Conservation (phyloP, 2,113 vertebrate species). For the Chlamydotis undulata region DNA sequence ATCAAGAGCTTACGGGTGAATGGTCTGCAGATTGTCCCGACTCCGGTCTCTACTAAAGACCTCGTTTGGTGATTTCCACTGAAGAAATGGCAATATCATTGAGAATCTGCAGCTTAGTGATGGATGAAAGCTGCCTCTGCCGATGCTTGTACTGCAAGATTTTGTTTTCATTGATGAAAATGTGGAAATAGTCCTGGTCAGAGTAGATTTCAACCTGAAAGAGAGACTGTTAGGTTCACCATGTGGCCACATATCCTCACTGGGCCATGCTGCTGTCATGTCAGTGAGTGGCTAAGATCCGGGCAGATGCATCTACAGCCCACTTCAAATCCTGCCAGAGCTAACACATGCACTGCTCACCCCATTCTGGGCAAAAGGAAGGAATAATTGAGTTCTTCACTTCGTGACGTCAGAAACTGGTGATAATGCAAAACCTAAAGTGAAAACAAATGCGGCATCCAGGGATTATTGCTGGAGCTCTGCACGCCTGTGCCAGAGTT, state of each 20-base stretch:
- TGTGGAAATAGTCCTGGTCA: constrained; percentile 77
- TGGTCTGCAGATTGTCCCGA: not conserved
- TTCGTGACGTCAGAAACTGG: not conserved
- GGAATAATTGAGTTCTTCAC: not conserved
- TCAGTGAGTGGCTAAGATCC: not conserved
- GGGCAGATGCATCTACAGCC: not conserved
- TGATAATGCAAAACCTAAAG: not conserved
- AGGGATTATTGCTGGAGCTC: not conserved
- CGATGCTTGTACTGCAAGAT: constrained; percentile 79
- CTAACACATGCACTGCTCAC: not conserved
- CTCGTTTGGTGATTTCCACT: constrained; percentile 77
- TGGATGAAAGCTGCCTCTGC: constrained; percentile 71
- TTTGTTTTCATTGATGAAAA: constrained; percentile 76
- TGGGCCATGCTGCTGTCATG: not conserved
- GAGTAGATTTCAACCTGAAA: constrained; percentile 82
- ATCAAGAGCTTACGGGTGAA: not conserved
- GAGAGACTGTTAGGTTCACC: not conserved
- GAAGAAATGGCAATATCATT: constrained; percentile 78
- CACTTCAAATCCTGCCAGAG: not conserved
- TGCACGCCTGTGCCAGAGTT: not conserved
- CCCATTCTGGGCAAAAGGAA: not conserved
- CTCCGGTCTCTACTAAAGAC: constrained; percentile 45
- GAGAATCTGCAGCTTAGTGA: constrained; percentile 80
- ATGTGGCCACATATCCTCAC: not conserved
- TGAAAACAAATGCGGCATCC: not conserved